Evolutionary conservation across 2,113 vertebrate species (phyloP).

Genomic region (Dasyornis broadbenti): DNA sequence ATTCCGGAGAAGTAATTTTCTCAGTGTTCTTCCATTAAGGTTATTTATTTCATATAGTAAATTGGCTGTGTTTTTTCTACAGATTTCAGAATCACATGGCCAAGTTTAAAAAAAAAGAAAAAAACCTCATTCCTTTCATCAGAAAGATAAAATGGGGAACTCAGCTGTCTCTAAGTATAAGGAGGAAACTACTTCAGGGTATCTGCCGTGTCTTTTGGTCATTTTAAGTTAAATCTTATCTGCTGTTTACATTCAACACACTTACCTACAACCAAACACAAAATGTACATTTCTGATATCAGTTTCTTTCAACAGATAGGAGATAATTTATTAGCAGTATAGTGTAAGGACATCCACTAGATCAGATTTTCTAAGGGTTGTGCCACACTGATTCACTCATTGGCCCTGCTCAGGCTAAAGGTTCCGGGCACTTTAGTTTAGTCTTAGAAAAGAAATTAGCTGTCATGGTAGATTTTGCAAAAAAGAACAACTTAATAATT

Average conservation of each 20-base stretch:
- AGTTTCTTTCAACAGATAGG: not conserved
- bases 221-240: not conserved
- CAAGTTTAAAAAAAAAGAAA: not conserved
- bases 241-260: not conserved
- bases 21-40: not conserved
- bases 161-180: not conserved
- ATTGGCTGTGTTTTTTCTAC: not conserved
- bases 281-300: not conserved
- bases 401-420: not conserved
- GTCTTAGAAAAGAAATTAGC: not conserved
- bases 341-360: not conserved
- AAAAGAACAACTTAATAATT: not conserved
- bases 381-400: not conserved
- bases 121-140: not conserved
- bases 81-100: not conserved
- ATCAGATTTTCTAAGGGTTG: not conserved
- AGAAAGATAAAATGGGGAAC: not conserved
- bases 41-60: not conserved
- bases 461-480: not conserved
- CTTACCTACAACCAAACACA: not conserved
- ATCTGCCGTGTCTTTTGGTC: not conserved
- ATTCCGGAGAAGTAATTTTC: not conserved
- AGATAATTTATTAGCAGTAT: not conserved
- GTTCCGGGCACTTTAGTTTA: not conserved
- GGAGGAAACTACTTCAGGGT: not conserved